Evolutionary conservation across 2,113 vertebrate genomes (phyloP).

Genomic region (Murina feae): DNA sequence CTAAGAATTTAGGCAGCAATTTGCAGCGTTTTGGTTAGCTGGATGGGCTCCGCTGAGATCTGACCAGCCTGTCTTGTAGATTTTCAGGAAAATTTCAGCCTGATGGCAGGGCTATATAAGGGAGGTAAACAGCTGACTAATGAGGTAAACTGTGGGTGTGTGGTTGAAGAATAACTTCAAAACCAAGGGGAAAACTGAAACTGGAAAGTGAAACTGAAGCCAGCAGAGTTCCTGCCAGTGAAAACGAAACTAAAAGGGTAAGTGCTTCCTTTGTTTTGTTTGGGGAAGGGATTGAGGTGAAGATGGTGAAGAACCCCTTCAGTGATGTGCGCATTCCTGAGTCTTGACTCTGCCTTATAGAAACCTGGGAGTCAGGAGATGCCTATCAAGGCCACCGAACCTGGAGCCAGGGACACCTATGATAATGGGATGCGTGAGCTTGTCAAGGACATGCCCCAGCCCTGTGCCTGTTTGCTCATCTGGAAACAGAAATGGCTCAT

Average conservation of each 20-base stretch:
- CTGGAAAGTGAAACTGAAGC: slow-evolving; percentile 29
- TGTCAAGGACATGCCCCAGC: background rate
- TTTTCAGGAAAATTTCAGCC: background rate
- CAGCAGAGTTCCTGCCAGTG: background rate
- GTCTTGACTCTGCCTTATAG: background rate
- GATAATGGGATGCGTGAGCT: background rate
- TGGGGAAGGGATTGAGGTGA: background rate
- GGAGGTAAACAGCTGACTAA: background rate
- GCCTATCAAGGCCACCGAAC: background rate
- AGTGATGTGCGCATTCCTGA: background rate
- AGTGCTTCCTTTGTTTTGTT: background rate
- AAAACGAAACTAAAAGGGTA: background rate
- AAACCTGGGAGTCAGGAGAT: background rate
- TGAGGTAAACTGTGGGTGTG: background rate
- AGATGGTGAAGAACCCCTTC: background rate
- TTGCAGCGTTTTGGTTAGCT: background rate
- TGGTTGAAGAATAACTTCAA: background rate
- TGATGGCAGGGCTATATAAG: background rate
- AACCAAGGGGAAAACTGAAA: background rate
- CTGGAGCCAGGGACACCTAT: background rate
- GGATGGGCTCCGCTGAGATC: background rate
- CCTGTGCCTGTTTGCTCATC: background rate
- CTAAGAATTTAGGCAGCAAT: background rate
- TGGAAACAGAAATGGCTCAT: background rate
- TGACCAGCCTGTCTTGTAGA: no score